Percentiles rank a stretch among this genome's conserved stretches.
Evolutionary conservation across 1,140 invertebrate species (phyloP).

Genomic region (Calephelis nemesis): DNA sequence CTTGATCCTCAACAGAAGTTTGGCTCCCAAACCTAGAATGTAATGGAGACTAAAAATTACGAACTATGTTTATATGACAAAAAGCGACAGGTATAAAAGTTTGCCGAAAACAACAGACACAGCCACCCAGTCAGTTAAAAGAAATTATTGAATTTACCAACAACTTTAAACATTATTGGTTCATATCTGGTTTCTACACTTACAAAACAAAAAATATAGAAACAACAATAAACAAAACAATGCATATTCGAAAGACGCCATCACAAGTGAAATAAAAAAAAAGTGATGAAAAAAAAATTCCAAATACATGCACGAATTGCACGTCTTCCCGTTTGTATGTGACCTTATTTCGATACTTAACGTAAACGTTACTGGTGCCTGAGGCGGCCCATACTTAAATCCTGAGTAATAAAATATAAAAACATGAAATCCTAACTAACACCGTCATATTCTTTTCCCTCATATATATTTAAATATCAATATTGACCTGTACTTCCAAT

Average conservation of each 20-base stretch:
- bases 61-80: no score
- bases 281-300: neutral
- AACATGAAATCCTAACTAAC: conserved; percentile 1
- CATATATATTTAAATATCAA: no score
- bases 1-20: no score
- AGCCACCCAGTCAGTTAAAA: neutral
- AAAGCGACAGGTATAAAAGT: neutral
- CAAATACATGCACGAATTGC: neutral
- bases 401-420: neutral
- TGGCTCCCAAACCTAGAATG: no score
- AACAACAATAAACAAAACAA: neutral
- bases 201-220: neutral
- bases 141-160: neutral
- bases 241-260: neutral
- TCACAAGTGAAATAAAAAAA: neutral
- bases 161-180: no score
- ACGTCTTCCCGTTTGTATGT: neutral
- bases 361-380: neutral
- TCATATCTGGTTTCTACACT: no score
- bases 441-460: neutral
- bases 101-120: conserved; percentile 1
- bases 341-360: neutral
- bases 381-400: neutral
- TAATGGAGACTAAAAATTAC: no score
- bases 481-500: no score